These are phyloP conservation scores for Triplophysa dalaica DNA, from an alignment of 2,113 vertebrate species.

Conservation along the genomic window DNA sequence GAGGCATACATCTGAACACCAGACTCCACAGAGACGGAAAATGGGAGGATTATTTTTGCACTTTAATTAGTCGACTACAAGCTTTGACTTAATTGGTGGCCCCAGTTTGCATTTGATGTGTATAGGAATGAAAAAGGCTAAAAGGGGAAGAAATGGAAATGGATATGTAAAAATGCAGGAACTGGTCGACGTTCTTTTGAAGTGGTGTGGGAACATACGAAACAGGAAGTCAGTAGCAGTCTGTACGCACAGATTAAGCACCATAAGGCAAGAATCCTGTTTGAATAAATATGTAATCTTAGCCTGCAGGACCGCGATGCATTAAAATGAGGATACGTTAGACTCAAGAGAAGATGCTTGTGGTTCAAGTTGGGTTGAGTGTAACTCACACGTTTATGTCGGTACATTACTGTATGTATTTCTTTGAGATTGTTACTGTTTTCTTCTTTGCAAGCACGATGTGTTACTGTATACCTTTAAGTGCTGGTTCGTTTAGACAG, in stretches of 20 bases:
- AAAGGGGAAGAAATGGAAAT: slow-evolving; percentile 9
- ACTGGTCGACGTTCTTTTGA: slow-evolving; percentile 46
- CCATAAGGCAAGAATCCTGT: slow-evolving; percentile 34
- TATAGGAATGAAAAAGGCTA: slow-evolving; percentile 28
- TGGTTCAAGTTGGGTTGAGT: background rate
- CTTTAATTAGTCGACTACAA: slow-evolving; percentile 47
- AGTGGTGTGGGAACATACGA: slow-evolving; percentile 24
- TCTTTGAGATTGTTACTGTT: background rate
- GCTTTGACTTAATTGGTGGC: slow-evolving; percentile 39
- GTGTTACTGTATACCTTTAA: slow-evolving; percentile 1
- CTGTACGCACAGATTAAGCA: slow-evolving; percentile 2
- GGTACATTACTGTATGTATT: background rate
- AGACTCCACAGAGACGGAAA: slow-evolving; percentile 24
- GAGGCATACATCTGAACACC: slow-evolving; percentile 29
- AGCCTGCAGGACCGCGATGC: slow-evolving; percentile 43
- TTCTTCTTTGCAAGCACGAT: background rate
- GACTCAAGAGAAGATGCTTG: slow-evolving; percentile 18
- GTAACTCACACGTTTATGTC: background rate
- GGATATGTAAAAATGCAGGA: slow-evolving; percentile 10
- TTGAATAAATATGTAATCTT: slow-evolving; percentile 52
- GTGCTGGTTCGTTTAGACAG: background rate
- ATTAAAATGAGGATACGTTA: slow-evolving; percentile 38
- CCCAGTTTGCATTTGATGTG: slow-evolving; percentile 37
- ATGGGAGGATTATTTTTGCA: slow-evolving; percentile 39
- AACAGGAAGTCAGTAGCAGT: slow-evolving; percentile 19